phyloP scores from a whole-genome alignment of 1,140 invertebrate species.

The Hormaphis cornu region DNA sequence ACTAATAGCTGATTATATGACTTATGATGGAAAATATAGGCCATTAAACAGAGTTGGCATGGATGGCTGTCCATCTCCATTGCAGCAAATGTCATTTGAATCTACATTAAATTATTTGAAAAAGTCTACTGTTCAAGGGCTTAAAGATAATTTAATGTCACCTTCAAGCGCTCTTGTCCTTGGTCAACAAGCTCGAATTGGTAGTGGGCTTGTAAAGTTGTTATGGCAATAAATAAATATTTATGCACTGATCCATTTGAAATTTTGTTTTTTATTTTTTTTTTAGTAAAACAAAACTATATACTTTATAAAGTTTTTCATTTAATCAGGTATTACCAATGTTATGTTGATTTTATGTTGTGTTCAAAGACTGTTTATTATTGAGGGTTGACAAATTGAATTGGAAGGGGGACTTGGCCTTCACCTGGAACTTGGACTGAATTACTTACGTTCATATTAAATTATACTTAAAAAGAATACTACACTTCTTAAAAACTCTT shows the following conservation, averaged over 20 bases:
- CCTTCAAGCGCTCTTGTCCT: slow-evolving; percentile 83
- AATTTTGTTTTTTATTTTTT: slow-evolving; percentile 6
- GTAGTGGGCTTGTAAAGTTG: slow-evolving; percentile 57
- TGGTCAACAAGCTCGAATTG: slow-evolving; percentile 69
- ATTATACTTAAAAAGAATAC: too few species aligned
- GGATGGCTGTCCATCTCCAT: slow-evolving; percentile 72
- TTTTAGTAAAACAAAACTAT: too few species aligned
- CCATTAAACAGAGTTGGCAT: slow-evolving; percentile 87
- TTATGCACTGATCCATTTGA: neutral
- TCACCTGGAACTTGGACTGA: too few species aligned
- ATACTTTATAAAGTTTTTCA: too few species aligned
- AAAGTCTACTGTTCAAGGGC: slow-evolving; percentile 55
- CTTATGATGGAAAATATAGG: slow-evolving; percentile 77
- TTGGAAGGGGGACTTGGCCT: too few species aligned
- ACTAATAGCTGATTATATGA: slow-evolving; percentile 97
- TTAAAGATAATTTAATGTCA: slow-evolving; percentile 66
- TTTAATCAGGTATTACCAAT: too few species aligned
- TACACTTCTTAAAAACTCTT: too few species aligned
- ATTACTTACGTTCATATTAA: too few species aligned
- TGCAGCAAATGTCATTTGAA: slow-evolving; percentile 98
- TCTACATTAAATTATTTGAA: slow-evolving; percentile 81
- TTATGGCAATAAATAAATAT: slow-evolving; percentile 20
- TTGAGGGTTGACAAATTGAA: too few species aligned
- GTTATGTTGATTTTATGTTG: too few species aligned
- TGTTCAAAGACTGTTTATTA: too few species aligned